A percentile compares a stretch with the other conserved stretches of the same genome.
These are phyloP conservation scores for Pollicipes pollicipes DNA, from an alignment of 1,140 invertebrate genomes.

Conservation along the genomic window DNA sequence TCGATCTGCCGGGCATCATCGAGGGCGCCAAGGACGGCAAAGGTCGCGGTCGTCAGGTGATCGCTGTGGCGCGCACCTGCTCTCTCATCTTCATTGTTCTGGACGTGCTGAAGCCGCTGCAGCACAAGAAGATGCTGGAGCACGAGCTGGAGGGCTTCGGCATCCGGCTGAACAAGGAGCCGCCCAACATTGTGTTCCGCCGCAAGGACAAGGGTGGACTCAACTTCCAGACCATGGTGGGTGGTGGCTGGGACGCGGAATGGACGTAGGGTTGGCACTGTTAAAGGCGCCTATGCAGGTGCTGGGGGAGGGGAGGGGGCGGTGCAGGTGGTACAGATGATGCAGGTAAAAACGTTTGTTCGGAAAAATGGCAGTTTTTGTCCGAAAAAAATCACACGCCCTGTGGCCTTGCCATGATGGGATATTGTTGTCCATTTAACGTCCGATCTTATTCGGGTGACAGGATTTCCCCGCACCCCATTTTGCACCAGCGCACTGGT, in stretches of 20 bases:
- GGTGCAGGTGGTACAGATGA: too few species aligned
- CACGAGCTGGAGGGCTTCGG: constrained; percentile 99
- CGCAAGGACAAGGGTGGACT: constrained; percentile 96
- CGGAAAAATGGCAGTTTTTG: too few species aligned
- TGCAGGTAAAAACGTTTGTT: too few species aligned
- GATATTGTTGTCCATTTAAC: too few species aligned
- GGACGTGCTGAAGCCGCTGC: constrained; percentile 91
- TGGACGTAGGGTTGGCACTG: constrained; percentile 12
- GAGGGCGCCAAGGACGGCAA: constrained; percentile 99
- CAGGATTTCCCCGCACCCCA: too few species aligned
- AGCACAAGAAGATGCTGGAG: constrained; percentile 89
- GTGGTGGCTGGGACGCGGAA: constrained; percentile 7
- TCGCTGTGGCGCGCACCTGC: constrained; percentile 95
- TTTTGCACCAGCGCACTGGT: too few species aligned
- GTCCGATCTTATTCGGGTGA: too few species aligned
- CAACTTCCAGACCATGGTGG: constrained; percentile 51
- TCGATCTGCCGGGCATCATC: constrained; percentile 99
- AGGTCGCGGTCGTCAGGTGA: constrained; percentile 95
- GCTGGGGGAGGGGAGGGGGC: too few species aligned
- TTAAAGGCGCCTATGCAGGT: too few species aligned
- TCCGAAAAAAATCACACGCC: too few species aligned
- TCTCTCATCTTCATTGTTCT: constrained; percentile 95
- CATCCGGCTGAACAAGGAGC: constrained; percentile 71
- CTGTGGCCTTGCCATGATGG: too few species aligned
- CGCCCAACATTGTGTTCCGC: constrained; percentile 89